Base-by-base conservation (phyloP, 2,113 vertebrate genomes). In the Typhlomys cinereus region DNA sequence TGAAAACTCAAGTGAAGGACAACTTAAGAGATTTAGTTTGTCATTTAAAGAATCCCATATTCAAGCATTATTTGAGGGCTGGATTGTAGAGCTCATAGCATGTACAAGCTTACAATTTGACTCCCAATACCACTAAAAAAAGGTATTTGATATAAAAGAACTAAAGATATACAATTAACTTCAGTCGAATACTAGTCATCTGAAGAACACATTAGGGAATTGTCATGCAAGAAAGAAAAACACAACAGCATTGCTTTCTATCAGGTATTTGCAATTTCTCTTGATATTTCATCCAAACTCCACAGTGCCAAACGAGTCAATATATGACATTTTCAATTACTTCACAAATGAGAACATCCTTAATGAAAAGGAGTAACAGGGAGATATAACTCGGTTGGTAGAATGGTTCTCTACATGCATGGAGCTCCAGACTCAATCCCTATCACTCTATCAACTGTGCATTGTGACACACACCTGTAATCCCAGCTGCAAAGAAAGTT, bases 41-140 rank as follows among this genome's bases (percentile, higher is more conserved):
- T 39, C 66, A 54, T 52, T 84, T 88, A 88, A 85, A 94, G 23
- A 94, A 88, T 48, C 57, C 79, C 46, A 88, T 88, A 15, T 59
- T 73, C 66, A 64, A 87, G 78, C 27, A 1, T 73, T 79, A 91
- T 39, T 29, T 75, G 31, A 89, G 61, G 41, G 20, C 31, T 48
- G 44, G 31, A 34, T 15, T n/a, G 3, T n/a, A 48, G n/a, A n/a
- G 31, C 46, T 66, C 64, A 66, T 82, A 46, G 12, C 21, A 27
- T 66, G 31, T 66, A 21, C 14, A 23, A 64, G 23, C 7, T 20
- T 61, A 46, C 44, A 6, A 29, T 34, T 82, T 31, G 50, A 82
- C 36, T 31, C 25, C 21, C 11, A 80, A 27, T n/a, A 44, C 36
- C 17, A 62, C 61, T 3, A 23, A 27, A 66, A 61, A 80, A 41